Evolutionary conservation across 2,113 vertebrate genomes (phyloP).

Genomic region (Phocoena phocoena): DNA sequence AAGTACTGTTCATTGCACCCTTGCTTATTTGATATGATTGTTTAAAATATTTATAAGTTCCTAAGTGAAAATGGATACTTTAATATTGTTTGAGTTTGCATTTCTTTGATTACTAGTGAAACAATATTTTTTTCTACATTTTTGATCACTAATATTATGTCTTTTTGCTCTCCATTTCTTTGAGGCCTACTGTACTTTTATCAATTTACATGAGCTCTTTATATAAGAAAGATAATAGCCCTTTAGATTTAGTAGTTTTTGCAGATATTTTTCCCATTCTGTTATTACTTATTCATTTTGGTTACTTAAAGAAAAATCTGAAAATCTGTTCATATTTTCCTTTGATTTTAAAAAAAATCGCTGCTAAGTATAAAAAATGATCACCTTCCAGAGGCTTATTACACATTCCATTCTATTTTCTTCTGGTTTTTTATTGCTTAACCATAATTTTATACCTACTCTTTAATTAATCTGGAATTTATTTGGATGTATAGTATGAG

Average conservation of each 20-base stretch:
- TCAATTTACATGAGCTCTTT: background rate
- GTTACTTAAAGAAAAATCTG: background rate
- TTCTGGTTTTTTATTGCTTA: conserved; percentile 30
- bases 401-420: conserved; percentile 11
- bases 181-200: background rate
- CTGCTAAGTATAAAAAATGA: conserved; percentile 6
- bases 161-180: background rate
- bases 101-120: conserved; percentile 31
- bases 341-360: conserved; percentile 10
- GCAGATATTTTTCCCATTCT: conserved; percentile 10
- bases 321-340: conserved; percentile 25
- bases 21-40: background rate
- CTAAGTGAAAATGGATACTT: background rate
- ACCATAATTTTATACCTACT: conserved; percentile 21
- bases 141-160: background rate
- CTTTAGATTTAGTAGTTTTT: background rate
- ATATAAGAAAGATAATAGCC: background rate
- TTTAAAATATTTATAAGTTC: background rate
- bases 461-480: conserved; percentile 21
- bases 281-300: background rate
- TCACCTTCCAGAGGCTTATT: background rate
- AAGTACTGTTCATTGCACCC: background rate
- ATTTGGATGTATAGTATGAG: background rate
- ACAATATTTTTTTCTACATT: background rate
- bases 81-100: background rate